phyloP scores from a whole-genome alignment of 2,113 vertebrate genomes.

The Ammospiza caudacuta region DNA sequence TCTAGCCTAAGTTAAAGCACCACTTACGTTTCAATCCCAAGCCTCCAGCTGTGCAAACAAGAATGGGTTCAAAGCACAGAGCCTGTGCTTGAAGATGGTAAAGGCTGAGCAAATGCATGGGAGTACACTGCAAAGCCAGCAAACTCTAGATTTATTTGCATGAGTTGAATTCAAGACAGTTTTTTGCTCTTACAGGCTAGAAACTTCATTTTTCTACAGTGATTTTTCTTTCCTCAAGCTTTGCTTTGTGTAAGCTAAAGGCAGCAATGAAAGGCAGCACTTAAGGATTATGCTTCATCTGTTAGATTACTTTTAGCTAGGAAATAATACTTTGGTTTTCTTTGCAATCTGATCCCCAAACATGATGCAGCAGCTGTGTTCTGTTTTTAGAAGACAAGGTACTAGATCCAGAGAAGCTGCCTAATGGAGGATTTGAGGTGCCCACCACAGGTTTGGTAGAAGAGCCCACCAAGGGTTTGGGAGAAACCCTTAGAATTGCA shows the following conservation, averaged over 20 bases:
- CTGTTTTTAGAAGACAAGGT: neutral
- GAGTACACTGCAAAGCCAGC: neutral
- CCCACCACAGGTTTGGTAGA: neutral
- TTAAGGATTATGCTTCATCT: neutral
- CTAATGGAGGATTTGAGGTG: neutral
- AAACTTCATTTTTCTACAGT: neutral
- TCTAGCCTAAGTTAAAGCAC: slow-evolving; percentile 27
- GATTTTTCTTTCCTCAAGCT: neutral
- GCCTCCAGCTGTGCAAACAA: slow-evolving; percentile 57
- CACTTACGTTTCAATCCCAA: neutral
- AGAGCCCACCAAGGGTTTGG: neutral
- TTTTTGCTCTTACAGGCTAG: neutral
- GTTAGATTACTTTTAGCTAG: neutral
- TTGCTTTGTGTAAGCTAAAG: neutral
- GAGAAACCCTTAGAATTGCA: neutral
- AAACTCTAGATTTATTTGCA: neutral
- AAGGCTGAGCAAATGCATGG: neutral
- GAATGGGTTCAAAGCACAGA: slow-evolving; percentile 22
- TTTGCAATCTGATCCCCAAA: neutral
- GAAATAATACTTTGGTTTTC: neutral
- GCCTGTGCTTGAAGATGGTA: neutral
- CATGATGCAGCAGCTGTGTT: neutral
- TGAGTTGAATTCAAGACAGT: neutral
- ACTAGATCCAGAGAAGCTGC: neutral
- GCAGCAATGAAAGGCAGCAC: neutral